Percentiles rank a stretch among this genome's conserved stretches.
phyloP scores from a whole-genome alignment of 1,140 invertebrate species.

The Bombus consobrinus region DNA sequence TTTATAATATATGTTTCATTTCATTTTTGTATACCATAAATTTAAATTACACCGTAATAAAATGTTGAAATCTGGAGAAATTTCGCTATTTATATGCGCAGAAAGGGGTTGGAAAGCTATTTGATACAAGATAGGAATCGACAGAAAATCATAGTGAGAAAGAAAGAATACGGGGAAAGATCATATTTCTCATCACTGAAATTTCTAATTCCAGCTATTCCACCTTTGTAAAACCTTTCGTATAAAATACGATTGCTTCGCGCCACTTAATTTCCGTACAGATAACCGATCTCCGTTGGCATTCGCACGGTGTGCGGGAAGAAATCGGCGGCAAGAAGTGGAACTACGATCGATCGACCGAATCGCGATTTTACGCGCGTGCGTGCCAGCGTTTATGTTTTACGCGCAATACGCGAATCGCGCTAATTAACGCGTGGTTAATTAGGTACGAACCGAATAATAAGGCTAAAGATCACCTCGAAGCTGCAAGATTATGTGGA shows the following conservation, averaged over 20 bases:
- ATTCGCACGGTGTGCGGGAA: conserved; percentile 14
- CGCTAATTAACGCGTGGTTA: conserved; percentile 22
- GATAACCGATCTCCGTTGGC: conserved; percentile 25
- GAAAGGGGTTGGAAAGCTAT: background rate
- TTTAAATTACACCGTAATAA: background rate
- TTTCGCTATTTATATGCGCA: background rate
- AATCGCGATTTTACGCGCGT: conserved; percentile 32
- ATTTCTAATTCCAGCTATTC: background rate
- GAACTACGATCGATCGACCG: conserved; percentile 29
- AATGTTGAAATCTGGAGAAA: background rate
- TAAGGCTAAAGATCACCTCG: background rate
- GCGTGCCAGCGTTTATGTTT: conserved; percentile 5
- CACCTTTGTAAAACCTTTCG: background rate
- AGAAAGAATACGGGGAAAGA: background rate
- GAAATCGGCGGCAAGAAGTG: conserved; percentile 27
- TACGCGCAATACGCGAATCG: background rate
- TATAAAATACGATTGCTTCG: conserved; percentile 13
- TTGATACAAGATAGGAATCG: background rate
- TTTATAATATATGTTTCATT: background rate
- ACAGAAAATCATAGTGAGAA: background rate
- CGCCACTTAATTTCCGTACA: conserved; percentile 14
- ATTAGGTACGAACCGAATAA: conserved; percentile 1
- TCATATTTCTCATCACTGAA: background rate
- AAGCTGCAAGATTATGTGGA: background rate
- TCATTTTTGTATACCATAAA: background rate